Conservation (phyloP, 1,140 invertebrate species). For the Drosophila albomicans region DNA sequence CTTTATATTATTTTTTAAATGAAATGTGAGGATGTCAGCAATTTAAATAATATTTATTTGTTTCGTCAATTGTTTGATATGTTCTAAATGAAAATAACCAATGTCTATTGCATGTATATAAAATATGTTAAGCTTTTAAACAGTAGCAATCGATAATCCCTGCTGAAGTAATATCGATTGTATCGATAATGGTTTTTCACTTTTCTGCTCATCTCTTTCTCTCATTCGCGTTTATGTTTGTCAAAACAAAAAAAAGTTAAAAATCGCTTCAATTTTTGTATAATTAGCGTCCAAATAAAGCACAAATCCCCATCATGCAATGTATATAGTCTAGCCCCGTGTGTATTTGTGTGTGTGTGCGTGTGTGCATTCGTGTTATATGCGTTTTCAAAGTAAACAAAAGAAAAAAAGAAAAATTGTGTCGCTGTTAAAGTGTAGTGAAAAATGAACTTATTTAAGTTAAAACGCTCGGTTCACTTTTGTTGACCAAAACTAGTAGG, state of each 20-base stretch:
- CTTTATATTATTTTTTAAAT: no score
- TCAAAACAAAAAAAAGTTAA: slow-evolving; percentile 72
- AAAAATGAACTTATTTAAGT: slow-evolving; percentile 51
- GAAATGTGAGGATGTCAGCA: no score
- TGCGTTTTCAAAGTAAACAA: slow-evolving; percentile 10
- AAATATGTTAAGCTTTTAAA: not conserved
- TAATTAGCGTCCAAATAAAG: slow-evolving; percentile 38
- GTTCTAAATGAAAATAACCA: no score
- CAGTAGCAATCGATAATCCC: slow-evolving; percentile 18
- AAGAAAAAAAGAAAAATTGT: slow-evolving; percentile 20
- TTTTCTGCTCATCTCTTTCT: slow-evolving; percentile 33
- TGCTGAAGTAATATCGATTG: slow-evolving; percentile 20
- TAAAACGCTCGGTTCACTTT: slow-evolving; percentile 35
- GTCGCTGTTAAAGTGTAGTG: slow-evolving; percentile 20
- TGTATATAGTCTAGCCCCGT: slow-evolving; percentile 26
- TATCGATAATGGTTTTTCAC: slow-evolving; percentile 13
- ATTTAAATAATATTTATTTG: no score
- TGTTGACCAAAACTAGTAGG: slow-evolving; percentile 24
- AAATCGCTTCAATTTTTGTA: slow-evolving; percentile 44
- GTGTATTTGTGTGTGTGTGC: slow-evolving; percentile 27
- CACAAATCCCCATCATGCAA: slow-evolving; percentile 17
- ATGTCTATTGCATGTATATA: not conserved
- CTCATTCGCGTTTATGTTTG: slow-evolving; percentile 71
- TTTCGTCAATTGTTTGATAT: no score
- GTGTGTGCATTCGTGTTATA: slow-evolving; percentile 22